These are phyloP conservation scores for Myotis pilosus DNA, from an alignment of 2,797 vertebrate species.

Conservation along the genomic window DNA sequence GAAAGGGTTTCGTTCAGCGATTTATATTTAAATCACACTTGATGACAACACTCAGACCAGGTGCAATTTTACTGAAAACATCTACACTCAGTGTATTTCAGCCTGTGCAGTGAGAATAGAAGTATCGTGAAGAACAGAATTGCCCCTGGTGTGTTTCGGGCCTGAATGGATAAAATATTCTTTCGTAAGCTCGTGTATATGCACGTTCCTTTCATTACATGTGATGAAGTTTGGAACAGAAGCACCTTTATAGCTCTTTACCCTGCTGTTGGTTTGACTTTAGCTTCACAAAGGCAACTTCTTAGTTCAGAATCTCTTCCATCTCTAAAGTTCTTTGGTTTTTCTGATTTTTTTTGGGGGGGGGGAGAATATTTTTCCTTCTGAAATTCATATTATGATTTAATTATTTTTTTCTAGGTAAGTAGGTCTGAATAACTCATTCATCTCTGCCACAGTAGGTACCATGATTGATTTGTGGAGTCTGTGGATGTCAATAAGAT, in stretches of 20 bases:
- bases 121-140: not conserved
- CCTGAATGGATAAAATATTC: not conserved
- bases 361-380: conserved; percentile 51
- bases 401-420: conserved; percentile 72
- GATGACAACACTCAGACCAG: not conserved
- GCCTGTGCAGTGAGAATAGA: not conserved
- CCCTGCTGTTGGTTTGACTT: not conserved
- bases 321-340: not conserved
- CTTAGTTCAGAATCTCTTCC: not conserved
- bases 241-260: not conserved
- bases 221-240: not conserved
- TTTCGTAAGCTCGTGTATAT: not conserved
- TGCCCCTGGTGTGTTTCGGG: not conserved
- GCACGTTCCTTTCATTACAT: not conserved
- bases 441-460: conserved; percentile 57
- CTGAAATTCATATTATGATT: conserved; percentile 67
- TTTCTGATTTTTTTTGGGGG: not conserved
- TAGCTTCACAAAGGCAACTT: not conserved
- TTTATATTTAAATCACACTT: conserved; percentile 32
- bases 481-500: conserved; percentile 31
- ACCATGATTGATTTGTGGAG: conserved; percentile 65
- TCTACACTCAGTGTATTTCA: not conserved
- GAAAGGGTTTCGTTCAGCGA: not conserved
- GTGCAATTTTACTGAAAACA: not conserved
- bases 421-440: conserved; percentile 59